Conservation (phyloP, 2,113 vertebrate species). For the Odocoileus virginianus region DNA sequence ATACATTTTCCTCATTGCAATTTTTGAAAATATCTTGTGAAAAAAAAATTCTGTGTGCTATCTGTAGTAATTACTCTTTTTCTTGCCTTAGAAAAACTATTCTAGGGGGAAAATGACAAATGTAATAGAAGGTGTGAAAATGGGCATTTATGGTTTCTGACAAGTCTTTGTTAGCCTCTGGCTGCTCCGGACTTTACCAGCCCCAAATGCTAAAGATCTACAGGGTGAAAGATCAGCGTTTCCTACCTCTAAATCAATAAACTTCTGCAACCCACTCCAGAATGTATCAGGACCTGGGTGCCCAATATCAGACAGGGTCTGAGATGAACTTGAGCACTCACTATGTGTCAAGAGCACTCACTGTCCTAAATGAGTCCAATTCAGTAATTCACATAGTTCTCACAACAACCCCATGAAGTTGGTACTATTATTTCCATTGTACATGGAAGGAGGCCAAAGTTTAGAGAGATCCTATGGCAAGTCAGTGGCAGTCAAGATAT, state of each 20-base stretch:
- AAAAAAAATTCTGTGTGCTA: conserved; percentile 10
- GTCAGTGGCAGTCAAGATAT: neutral
- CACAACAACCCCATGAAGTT: neutral
- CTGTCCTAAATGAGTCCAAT: neutral
- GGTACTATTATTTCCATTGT: neutral
- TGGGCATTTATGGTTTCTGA: neutral
- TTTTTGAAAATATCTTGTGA: conserved; percentile 29
- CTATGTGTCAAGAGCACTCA: neutral
- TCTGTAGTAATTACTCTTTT: neutral
- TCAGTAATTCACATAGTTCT: neutral
- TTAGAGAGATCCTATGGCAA: neutral
- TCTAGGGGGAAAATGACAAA: neutral
- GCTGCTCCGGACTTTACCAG: neutral
- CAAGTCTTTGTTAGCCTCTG: neutral
- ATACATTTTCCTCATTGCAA: conserved; percentile 28
- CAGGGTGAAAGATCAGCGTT: neutral
- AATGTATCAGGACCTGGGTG: neutral
- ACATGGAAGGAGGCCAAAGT: neutral
- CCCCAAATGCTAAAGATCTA: neutral
- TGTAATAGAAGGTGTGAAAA: neutral
- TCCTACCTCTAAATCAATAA: neutral
- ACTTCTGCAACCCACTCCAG: neutral
- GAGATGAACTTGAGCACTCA: neutral
- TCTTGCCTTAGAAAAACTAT: neutral
- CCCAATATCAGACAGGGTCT: neutral